These are phyloP conservation scores for Sander lucioperca DNA, from an alignment of 2,113 vertebrate genomes.

Conservation along the genomic window DNA sequence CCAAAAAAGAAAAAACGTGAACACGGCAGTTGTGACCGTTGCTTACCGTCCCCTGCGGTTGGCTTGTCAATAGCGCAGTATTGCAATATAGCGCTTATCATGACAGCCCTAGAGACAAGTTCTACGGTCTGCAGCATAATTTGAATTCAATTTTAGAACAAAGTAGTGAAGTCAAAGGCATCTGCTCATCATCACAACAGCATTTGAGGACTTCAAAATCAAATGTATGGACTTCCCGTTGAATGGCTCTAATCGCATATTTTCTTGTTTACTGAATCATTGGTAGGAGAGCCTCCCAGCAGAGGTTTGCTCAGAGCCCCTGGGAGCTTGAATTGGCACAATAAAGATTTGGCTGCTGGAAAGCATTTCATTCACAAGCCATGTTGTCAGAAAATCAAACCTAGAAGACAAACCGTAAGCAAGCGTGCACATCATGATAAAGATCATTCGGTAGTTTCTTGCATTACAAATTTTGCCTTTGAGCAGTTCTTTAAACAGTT, in stretches of 20 bases:
- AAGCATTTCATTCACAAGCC: slow-evolving; percentile 40
- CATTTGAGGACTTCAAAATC: slow-evolving; percentile 31
- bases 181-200: slow-evolving; percentile 8
- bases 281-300: slow-evolving; percentile 48
- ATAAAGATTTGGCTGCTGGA: slow-evolving; percentile 53
- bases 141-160: slow-evolving; percentile 19
- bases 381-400: slow-evolving; percentile 58
- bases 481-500: slow-evolving; percentile 34
- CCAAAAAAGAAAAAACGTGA: no score
- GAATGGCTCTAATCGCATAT: slow-evolving; percentile 22
- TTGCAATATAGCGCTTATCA: no score
- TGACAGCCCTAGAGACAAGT: neutral
- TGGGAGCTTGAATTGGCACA: slow-evolving; percentile 53
- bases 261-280: slow-evolving; percentile 43
- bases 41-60: no score
- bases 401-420: slow-evolving; percentile 34
- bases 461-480: slow-evolving; percentile 30
- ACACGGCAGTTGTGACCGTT: no score
- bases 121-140: slow-evolving; percentile 10
- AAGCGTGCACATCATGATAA: slow-evolving; percentile 24
- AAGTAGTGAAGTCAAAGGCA: neutral
- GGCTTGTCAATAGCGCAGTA: no score
- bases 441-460: slow-evolving; percentile 3
- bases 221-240: slow-evolving; percentile 11
- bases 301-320: slow-evolving; percentile 45